Evolutionary conservation across 2,113 vertebrate genomes (phyloP), one percentile per base, ranked within the genome.

Genomic region (Todiramphus saurophagus): DNA sequence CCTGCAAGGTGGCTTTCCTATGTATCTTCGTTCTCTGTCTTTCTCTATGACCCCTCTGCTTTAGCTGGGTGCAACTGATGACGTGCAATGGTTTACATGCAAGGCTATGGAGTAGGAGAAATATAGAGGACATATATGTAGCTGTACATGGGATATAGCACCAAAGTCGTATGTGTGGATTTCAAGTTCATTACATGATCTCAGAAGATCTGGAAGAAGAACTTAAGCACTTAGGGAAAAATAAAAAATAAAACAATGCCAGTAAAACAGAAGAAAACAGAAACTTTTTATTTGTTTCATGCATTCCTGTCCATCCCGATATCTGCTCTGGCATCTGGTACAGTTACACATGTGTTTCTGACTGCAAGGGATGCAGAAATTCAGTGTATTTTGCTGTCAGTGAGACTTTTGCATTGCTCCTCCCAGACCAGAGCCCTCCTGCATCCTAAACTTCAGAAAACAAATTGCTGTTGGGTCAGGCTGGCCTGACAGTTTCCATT

Each of bases 401-500:
- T 12, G 59, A 77, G 35, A 9, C 44, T 51, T 68, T 37, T 2
- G 1, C 50, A 55, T 63, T 28, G 21, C 16, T 62, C n/a, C 81
- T 81, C 59, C 44, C 62, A 51, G 17, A 77, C 18, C 86, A 63
- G 80, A 84, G 13, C 17, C 73, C 74, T 79, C 62, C 46, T 23
- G 27, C 5, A 2, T 85, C 37, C 75, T 60, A 33, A 79, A 81
- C 53, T 79, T 72, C 51, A 81, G 48, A 81, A 80, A 94, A 82
- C 28, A 78, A 82, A 66, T 58, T 69, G 55, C 55, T 73, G 27
- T 35, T 2, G 2, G 96, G 96, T 97, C 95, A 87, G 94, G 95
- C 50, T 97, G 93, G 95, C 94, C 97, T 97, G 95, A 95, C 94
- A 96, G 72, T 74, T 75, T 56, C 55, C 51, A 10, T 87, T 83